phyloP scores from a whole-genome alignment of 2,797 vertebrate species.

The Rhyacichthys aspro region DNA sequence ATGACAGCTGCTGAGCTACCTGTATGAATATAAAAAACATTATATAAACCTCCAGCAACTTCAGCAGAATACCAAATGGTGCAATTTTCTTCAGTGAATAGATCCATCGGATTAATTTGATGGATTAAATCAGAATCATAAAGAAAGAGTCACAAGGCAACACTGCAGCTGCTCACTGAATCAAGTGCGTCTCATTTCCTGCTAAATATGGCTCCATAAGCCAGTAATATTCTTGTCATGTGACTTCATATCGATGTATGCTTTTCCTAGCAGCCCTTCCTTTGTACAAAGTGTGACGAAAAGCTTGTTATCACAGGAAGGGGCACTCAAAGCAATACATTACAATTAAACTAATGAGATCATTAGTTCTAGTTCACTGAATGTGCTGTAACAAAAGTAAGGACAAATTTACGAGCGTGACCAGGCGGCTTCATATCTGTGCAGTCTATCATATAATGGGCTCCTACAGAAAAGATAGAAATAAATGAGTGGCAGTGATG shows the following conservation, averaged over 20 bases:
- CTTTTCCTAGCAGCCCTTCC: not conserved
- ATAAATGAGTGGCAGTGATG: slow-evolving; percentile 25
- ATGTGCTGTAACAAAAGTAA: slow-evolving; percentile 3
- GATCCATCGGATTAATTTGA: slow-evolving; percentile 39
- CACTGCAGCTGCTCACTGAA: slow-evolving; percentile 31
- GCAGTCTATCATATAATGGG: slow-evolving; percentile 8
- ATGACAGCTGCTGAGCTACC: not conserved
- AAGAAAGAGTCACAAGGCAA: slow-evolving; percentile 38
- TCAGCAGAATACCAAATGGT: not conserved
- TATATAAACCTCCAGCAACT: slow-evolving; percentile 1
- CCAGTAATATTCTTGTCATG: slow-evolving; percentile 9
- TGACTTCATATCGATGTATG: not conserved
- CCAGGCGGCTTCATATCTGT: slow-evolving; percentile 13
- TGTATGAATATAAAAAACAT: not conserved
- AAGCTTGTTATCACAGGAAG: slow-evolving; percentile 21
- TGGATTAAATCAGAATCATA: slow-evolving; percentile 37
- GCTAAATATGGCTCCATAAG: slow-evolving; percentile 10
- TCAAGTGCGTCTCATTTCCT: slow-evolving; percentile 23
- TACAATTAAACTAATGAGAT: slow-evolving; percentile 28
- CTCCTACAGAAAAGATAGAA: slow-evolving; percentile 5
- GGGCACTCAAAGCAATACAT: slow-evolving; percentile 15
- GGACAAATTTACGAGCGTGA: slow-evolving; percentile 19
- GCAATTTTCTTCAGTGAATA: slow-evolving; percentile 5
- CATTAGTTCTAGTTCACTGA: slow-evolving; percentile 34
- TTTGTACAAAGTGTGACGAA: slow-evolving; percentile 4